Base-by-base conservation (phyloP, 2,113 vertebrate species). In the Perccottus glenii region DNA sequence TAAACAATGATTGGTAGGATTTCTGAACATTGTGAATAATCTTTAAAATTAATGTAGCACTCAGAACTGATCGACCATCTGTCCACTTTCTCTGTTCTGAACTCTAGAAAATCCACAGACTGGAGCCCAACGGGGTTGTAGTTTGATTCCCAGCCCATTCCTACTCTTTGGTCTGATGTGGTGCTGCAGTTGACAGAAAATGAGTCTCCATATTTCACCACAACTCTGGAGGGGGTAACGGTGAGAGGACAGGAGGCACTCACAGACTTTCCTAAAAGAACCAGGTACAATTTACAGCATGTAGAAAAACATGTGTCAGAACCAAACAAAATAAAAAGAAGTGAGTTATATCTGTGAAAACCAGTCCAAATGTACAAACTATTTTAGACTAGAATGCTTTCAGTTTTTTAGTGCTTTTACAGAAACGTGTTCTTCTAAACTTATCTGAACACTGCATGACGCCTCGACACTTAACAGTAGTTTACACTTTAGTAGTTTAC, bases 131-230 rank as follows among this genome's bases (percentile, higher is more conserved):
- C 1, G 6, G 12, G 56, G 35, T 46, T 60, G 0, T 11, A 0
- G 4, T 47, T 0, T 1, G 85, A 64, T 69, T 89, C 82, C 85
- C 89, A 90, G 47, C 86, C 86, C 59, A 90, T 87, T 2, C 68
- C 73, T 0, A 0, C 0, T 0, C 1, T 7, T 6, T 62, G 6
- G n/a, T 9, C 0, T 0, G 42, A 9, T 3, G 1, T 0, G 4
- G 82, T 19, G 6, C 2, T 85, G 80, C 91, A 92, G 57, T 60
- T 85, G 53, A 58, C 77, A 0, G 15, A 49, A 2, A 87, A 35
- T 2, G 81, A 0, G 38, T 49, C 73, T 68, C 61, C 81, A 48
- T 52, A 70, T 58, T 12, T 55, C 75, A 91, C 90, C 5, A 75
- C 48, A 2, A 62, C 61, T 1, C 0, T 42, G 0, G 48, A 0